Evolutionary conservation across 2,888 invertebrate genomes (phyloP).

Genomic region (Suillia variegata): DNA sequence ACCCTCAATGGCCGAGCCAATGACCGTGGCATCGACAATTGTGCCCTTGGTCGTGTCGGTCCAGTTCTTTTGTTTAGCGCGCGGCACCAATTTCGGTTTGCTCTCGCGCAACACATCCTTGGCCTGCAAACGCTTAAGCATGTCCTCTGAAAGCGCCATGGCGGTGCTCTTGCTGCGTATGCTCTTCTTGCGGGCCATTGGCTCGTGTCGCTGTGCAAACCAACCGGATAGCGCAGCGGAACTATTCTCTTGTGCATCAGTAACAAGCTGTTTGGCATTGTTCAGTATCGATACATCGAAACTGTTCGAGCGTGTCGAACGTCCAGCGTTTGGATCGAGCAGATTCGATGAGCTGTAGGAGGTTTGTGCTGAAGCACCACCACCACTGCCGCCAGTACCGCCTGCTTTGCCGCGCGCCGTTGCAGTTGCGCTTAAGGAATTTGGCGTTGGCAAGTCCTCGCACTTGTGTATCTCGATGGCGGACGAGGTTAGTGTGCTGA

Average conservation of each 20-base stretch:
- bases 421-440: constrained; percentile 21
- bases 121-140: constrained; percentile 65
- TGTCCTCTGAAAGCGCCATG: constrained; percentile 65
- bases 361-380: constrained; percentile 32
- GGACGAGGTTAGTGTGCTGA: constrained; percentile 73
- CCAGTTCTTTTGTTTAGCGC: constrained; percentile 57
- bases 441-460: constrained; percentile 61
- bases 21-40: constrained; percentile 78
- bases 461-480: constrained; percentile 79
- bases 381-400: constrained; percentile 26
- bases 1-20: constrained; percentile 85
- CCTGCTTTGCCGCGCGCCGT: constrained; percentile 36
- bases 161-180: constrained; percentile 63
- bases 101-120: constrained; percentile 60
- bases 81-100: constrained; percentile 58
- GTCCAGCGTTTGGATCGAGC: constrained; percentile 58
- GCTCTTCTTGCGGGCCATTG: constrained; percentile 70
- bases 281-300: constrained; percentile 80
- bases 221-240: constrained; percentile 70
- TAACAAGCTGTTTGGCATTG: constrained; percentile 60
- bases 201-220: constrained; percentile 80
- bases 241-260: constrained; percentile 61
- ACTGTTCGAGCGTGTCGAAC: constrained; percentile 79
- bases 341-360: constrained; percentile 40
- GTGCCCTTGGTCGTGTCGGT: constrained; percentile 64